phyloP scores from a whole-genome alignment of 1,140 invertebrate genomes.

The Olivierus martensii region DNA sequence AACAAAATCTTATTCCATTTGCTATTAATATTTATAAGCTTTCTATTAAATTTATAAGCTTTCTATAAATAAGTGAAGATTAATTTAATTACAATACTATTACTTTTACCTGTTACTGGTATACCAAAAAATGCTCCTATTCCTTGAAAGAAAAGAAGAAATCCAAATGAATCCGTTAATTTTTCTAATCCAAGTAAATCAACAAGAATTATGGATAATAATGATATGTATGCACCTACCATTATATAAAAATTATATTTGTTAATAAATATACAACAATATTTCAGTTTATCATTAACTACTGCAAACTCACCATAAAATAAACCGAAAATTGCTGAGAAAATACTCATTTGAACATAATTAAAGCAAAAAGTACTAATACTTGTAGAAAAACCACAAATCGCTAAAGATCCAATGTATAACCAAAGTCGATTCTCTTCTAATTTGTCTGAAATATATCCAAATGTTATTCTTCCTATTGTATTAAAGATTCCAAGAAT shows the following conservation, averaged over 20 bases:
- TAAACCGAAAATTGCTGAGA: conserved; percentile 64
- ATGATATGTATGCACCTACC: conserved; percentile 33
- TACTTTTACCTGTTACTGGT: conserved; percentile 26
- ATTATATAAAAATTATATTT: background rate
- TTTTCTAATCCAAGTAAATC: conserved; percentile 28
- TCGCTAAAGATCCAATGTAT: conserved; percentile 72
- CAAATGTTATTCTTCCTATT: conserved; percentile 67
- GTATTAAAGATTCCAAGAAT: conserved; percentile 73
- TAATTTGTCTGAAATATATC: conserved; percentile 70
- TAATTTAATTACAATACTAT: no score
- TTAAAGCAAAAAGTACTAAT: conserved; percentile 53
- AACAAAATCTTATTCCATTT: no score
- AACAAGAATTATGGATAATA: conserved; percentile 31
- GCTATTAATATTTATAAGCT: no score
- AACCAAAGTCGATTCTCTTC: conserved; percentile 76
- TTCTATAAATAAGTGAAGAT: no score
- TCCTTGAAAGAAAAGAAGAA: conserved; percentile 34
- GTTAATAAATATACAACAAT: background rate
- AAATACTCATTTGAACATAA: conserved; percentile 55
- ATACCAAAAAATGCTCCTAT: conserved; percentile 32
- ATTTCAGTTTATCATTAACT: no score
- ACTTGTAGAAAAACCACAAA: conserved; percentile 52
- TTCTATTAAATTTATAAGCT: no score
- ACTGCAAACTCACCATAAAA: conserved; percentile 43
- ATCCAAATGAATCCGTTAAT: conserved; percentile 34